Evolutionary conservation across 2,888 invertebrate species (phyloP).

Genomic region (Zeuzera pyrina): DNA sequence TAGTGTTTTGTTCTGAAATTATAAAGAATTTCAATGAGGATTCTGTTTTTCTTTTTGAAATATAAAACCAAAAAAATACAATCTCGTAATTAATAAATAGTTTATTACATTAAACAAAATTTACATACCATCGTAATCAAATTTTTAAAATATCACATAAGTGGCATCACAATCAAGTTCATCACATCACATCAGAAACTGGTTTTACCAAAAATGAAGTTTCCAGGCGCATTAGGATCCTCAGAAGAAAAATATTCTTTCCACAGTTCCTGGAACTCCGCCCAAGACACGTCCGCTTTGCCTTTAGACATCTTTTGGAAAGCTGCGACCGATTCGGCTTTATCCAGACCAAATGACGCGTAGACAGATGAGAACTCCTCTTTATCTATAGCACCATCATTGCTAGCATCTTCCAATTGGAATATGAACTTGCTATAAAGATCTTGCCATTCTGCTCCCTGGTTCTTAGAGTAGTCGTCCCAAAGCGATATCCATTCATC

Average conservation of each 20-base stretch:
- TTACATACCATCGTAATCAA: background rate
- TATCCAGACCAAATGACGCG: slow-evolving; percentile 82
- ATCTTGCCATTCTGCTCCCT: slow-evolving; percentile 86
- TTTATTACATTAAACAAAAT: slow-evolving; percentile 15
- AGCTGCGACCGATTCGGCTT: slow-evolving; percentile 81
- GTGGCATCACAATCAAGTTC: slow-evolving; percentile 6
- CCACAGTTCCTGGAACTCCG: slow-evolving; percentile 86
- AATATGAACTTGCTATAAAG: slow-evolving; percentile 91
- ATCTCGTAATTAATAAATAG: slow-evolving; percentile 4
- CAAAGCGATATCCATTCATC: slow-evolving; percentile 93
- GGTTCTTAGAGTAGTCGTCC: slow-evolving; percentile 84
- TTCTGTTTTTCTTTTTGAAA: too few species aligned
- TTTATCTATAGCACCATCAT: slow-evolving; percentile 82
- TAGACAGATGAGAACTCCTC: slow-evolving; percentile 88
- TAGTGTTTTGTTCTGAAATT: too few species aligned
- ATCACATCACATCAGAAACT: slow-evolving; percentile 80
- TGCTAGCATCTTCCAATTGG: slow-evolving; percentile 88
- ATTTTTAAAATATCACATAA: slow-evolving; percentile 2
- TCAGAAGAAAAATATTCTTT: slow-evolving; percentile 89
- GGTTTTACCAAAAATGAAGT: slow-evolving; percentile 89
- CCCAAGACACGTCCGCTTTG: slow-evolving; percentile 79
- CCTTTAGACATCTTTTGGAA: slow-evolving; percentile 87
- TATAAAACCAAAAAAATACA: too few species aligned
- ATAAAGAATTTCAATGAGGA: too few species aligned
- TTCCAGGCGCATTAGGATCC: slow-evolving; percentile 83